phyloP scores from a whole-genome alignment of 2,888 invertebrate species.

The Tillus elongatus region DNA sequence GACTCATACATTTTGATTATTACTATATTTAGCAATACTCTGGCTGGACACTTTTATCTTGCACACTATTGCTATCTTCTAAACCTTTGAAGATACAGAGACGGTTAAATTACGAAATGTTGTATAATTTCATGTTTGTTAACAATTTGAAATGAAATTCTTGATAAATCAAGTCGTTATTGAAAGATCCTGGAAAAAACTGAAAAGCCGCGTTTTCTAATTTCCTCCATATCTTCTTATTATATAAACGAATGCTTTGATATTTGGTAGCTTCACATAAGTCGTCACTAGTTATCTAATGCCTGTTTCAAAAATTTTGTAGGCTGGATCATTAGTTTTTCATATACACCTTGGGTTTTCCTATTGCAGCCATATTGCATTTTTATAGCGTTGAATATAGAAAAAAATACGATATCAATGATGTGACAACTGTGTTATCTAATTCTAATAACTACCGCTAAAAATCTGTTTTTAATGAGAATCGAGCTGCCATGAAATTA shows the following conservation, averaged over 20 bases:
- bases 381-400: background rate
- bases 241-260: background rate
- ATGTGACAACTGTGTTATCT: no score
- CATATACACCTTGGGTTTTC: background rate
- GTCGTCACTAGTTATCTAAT: background rate
- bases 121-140: conserved; percentile 1
- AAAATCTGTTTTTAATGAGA: no score
- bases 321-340: background rate
- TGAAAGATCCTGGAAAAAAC: conserved; percentile 2
- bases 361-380: background rate
- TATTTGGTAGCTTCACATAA: background rate
- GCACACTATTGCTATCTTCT: background rate
- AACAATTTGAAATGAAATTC: background rate
- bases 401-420: background rate
- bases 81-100: background rate
- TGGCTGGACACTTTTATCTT: background rate
- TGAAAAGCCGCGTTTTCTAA: background rate
- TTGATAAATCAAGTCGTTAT: background rate
- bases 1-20: no score
- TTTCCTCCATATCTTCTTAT: conserved; percentile 1
- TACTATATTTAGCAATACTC: background rate
- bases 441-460: no score
- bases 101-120: background rate
- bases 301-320: background rate
- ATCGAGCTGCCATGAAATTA: no score